phyloP scores from a whole-genome alignment of 1,140 invertebrate genomes.

The Leptestheria dahalacensis region DNA sequence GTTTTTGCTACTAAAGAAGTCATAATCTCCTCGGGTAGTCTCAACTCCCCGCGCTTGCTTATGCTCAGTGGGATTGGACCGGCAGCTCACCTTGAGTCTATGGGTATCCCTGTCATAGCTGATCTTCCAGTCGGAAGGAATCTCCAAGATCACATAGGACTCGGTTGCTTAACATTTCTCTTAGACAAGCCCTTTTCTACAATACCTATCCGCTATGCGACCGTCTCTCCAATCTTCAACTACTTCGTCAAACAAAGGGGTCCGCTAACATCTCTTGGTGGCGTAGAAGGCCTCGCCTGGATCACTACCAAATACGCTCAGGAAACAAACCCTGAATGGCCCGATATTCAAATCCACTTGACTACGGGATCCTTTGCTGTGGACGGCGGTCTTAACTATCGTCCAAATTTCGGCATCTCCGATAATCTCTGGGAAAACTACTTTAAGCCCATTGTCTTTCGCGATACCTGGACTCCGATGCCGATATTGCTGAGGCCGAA shows the following conservation, averaged over 20 bases:
- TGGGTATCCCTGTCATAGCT: constrained; percentile 52
- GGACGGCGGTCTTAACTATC: constrained; percentile 49
- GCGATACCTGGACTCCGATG: constrained; percentile 45
- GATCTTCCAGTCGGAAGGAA: constrained; percentile 64
- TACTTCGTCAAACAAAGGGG: constrained; percentile 41
- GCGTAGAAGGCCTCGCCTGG: constrained; percentile 56
- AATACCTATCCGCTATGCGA: constrained; percentile 27
- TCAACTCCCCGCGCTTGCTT: constrained; percentile 62
- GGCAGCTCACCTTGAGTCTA: constrained; percentile 45
- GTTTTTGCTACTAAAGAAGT: constrained; percentile 57
- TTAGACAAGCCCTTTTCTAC: constrained; percentile 43
- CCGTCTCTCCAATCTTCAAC: constrained; percentile 32
- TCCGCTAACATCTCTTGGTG: constrained; percentile 45
- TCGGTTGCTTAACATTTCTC: constrained; percentile 61
- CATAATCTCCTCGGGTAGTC: constrained; percentile 60
- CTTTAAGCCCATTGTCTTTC: constrained; percentile 47
- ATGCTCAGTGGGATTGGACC: constrained; percentile 81
- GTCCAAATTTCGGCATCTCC: constrained; percentile 30
- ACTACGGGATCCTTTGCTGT: constrained; percentile 49
- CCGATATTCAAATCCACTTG: constrained; percentile 61
- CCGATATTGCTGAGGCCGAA: constrained; percentile 21
- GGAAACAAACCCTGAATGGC: constrained; percentile 47
- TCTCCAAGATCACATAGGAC: constrained; percentile 67
- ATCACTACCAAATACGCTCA: constrained; percentile 46
- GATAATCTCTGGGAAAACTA: constrained; percentile 47